A percentile compares a stretch with the other conserved stretches of the same genome.
Conservation (phyloP, 2,888 invertebrate species). For the Meganola albula region DNA sequence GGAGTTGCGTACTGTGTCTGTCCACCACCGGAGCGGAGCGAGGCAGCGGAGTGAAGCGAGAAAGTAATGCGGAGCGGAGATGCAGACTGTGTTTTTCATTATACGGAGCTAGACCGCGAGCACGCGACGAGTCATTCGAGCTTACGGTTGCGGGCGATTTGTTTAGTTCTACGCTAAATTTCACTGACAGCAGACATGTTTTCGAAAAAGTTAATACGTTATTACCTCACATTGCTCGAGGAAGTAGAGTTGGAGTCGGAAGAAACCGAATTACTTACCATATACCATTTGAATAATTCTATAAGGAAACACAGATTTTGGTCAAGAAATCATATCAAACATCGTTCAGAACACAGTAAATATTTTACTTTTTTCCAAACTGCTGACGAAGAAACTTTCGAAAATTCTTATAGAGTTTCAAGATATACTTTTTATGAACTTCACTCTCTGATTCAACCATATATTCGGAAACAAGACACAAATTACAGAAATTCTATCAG, state of each 20-base stretch:
- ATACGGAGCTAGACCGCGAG: not conserved
- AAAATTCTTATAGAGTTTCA: constrained; percentile 16
- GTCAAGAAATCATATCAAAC: constrained; percentile 16
- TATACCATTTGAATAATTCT: not conserved
- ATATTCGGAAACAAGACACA: constrained; percentile 12
- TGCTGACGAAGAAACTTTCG: constrained; percentile 19
- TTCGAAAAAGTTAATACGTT: not conserved
- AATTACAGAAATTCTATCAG: constrained; percentile 18
- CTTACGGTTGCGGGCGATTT: not conserved
- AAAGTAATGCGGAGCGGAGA: not conserved
- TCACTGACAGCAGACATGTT: not conserved
- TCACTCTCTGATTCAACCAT: constrained; percentile 14
- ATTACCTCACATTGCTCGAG: not conserved
- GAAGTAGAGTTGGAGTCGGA: constrained; percentile 3
- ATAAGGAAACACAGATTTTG: constrained; percentile 6
- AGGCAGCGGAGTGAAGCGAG: not conserved
- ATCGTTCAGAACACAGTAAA: constrained; percentile 18
- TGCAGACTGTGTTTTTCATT: not conserved
- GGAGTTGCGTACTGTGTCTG: not conserved
- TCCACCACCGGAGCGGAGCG: not conserved
- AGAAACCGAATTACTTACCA: constrained; percentile 3
- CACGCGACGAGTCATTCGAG: not conserved
- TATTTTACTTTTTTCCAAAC: constrained; percentile 21
- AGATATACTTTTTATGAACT: constrained; percentile 15
- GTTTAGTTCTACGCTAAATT: not conserved